Conservation (phyloP, 2,113 vertebrate species). For the Pygoscelis adeliae region DNA sequence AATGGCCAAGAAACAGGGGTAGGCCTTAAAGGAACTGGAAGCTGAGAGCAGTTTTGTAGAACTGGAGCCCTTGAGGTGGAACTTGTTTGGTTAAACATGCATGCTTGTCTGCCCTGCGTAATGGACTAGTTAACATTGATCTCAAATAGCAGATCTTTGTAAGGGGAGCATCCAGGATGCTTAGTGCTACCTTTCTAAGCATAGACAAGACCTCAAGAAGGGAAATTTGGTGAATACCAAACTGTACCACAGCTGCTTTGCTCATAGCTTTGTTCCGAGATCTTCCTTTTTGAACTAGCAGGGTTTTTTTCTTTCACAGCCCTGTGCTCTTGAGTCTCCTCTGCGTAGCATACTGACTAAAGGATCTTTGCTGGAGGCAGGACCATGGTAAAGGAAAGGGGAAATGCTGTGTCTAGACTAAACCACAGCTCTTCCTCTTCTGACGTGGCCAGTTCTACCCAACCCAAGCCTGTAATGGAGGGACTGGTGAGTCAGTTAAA, state of each 20-base stretch:
- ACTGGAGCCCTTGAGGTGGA: not conserved
- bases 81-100: not conserved
- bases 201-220: not conserved
- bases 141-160: not conserved
- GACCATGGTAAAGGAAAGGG: not conserved
- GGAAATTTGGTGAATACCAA: not conserved
- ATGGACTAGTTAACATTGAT: not conserved
- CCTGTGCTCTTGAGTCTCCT: not conserved
- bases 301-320: not conserved
- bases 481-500: not conserved
- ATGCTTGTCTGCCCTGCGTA: not conserved
- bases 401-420: conserved; percentile 51
- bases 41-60: not conserved
- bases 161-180: not conserved
- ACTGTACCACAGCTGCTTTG: not conserved
- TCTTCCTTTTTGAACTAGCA: not conserved
- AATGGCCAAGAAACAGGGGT: not conserved
- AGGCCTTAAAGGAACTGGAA: not conserved
- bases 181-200: not conserved
- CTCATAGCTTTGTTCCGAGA: not conserved
- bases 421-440: conserved; percentile 29
- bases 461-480: not conserved
- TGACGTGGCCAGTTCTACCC: not conserved
- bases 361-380: not conserved
- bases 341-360: not conserved